Conservation (phyloP, 1,140 invertebrate genomes). For the Anastrepha ludens region DNA sequence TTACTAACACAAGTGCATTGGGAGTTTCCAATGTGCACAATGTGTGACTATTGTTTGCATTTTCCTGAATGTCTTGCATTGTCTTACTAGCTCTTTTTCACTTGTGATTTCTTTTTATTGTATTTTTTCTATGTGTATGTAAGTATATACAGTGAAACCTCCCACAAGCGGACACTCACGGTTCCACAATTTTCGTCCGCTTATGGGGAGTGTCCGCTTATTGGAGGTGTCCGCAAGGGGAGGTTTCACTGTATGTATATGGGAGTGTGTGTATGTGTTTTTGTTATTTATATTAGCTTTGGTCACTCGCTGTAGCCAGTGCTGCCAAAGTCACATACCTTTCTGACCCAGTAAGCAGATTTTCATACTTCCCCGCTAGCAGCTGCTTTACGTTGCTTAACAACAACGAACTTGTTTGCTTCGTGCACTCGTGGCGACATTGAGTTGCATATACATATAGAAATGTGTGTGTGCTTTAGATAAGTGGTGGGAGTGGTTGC, state of each 20-base stretch:
- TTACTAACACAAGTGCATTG: background rate
- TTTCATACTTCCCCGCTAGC: slow-evolving; percentile 15
- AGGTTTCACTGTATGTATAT: too few species aligned
- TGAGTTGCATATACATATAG: background rate
- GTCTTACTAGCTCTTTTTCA: background rate
- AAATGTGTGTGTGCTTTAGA: background rate
- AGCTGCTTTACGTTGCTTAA: background rate
- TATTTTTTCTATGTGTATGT: background rate
- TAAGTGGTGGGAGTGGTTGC: too few species aligned
- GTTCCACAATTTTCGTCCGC: too few species aligned
- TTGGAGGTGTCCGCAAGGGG: too few species aligned
- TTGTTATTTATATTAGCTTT: background rate
- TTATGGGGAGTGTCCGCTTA: too few species aligned
- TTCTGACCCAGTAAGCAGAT: slow-evolving; percentile 41
- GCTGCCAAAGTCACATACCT: background rate
- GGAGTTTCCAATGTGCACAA: background rate
- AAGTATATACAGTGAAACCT: too few species aligned
- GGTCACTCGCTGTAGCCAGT: background rate
- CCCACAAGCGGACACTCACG: too few species aligned
- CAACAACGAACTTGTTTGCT: background rate
- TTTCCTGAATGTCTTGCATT: background rate
- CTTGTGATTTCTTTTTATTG: background rate
- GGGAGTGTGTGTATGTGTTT: background rate
- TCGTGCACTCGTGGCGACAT: slow-evolving; percentile 5
- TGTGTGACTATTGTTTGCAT: background rate